Conservation (phyloP, 2,797 vertebrate species). For the Sebastes iracundus region DNA sequence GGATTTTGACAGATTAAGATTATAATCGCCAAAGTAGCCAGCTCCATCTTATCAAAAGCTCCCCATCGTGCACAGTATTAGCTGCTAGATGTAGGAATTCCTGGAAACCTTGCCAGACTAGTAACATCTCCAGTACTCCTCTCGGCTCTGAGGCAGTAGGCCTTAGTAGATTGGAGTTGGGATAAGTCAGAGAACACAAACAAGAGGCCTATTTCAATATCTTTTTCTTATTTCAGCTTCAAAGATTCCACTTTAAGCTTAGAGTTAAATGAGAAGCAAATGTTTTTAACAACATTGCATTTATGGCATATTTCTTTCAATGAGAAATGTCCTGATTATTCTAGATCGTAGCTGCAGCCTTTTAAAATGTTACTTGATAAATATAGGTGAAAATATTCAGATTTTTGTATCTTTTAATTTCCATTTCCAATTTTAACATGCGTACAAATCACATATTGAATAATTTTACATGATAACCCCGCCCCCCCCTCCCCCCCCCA, state of each 20-base stretch:
- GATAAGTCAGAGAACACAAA: slow-evolving; percentile 22
- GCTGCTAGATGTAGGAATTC: slow-evolving; percentile 19
- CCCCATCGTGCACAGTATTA: background rate
- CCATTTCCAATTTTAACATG: background rate
- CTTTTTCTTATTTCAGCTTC: background rate
- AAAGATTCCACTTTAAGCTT: background rate
- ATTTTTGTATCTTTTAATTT: background rate
- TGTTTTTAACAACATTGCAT: background rate
- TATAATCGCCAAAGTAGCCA: slow-evolving; percentile 1
- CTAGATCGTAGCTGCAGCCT: background rate
- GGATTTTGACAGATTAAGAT: slow-evolving; percentile 37
- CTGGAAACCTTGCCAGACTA: slow-evolving; percentile 27
- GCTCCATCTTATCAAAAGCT: slow-evolving; percentile 25
- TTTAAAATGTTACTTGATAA: background rate
- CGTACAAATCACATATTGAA: background rate
- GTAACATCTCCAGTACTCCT: slow-evolving; percentile 2
- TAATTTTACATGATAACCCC: background rate
- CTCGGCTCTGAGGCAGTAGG: slow-evolving; percentile 14
- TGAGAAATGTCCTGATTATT: background rate
- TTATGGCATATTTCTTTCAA: background rate
- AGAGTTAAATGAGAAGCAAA: background rate
- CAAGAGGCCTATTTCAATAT: background rate
- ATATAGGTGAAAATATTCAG: background rate
- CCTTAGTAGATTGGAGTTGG: slow-evolving; percentile 12
- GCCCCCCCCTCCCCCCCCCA: background rate